Evolutionary conservation across 2,888 invertebrate species (phyloP).

Genomic region (Nesidiocoris tenuis): DNA sequence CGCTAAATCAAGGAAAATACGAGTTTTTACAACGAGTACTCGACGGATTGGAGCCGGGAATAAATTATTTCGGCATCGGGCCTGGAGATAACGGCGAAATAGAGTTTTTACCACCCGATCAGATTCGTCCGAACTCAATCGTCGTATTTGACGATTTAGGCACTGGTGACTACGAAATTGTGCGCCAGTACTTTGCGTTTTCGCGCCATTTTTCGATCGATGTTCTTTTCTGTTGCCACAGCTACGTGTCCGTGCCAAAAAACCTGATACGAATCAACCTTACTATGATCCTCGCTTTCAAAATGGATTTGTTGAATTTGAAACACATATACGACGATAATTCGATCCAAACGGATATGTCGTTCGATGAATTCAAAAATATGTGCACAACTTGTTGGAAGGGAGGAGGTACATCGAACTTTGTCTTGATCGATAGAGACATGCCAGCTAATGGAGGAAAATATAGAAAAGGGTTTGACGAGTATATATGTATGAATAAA

Average conservation of each 20-base stretch:
- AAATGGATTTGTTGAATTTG: slow-evolving; percentile 54
- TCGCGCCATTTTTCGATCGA: slow-evolving; percentile 53
- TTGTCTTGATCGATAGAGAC: slow-evolving; percentile 49
- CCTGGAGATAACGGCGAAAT: slow-evolving; percentile 37
- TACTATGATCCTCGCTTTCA: slow-evolving; percentile 53
- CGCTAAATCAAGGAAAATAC: slow-evolving; percentile 53
- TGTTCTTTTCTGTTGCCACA: slow-evolving; percentile 53
- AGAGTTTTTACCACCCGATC: slow-evolving; percentile 41
- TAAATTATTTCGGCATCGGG: slow-evolving; percentile 50
- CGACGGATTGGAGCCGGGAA: slow-evolving; percentile 46
- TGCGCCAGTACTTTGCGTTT: slow-evolving; percentile 53
- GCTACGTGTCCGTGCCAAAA: slow-evolving; percentile 54
- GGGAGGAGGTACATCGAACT: slow-evolving; percentile 25
- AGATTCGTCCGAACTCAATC: slow-evolving; percentile 52
- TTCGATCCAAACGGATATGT: slow-evolving; percentile 40
- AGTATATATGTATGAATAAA: slow-evolving; percentile 38
- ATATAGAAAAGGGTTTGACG: slow-evolving; percentile 52
- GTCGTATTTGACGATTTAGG: slow-evolving; percentile 55
- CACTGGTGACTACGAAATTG: slow-evolving; percentile 52
- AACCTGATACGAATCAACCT: slow-evolving; percentile 54
- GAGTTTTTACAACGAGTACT: slow-evolving; percentile 50
- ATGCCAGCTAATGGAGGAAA: slow-evolving; percentile 50
- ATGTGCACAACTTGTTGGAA: slow-evolving; percentile 53
- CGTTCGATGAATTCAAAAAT: slow-evolving; percentile 49
- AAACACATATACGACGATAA: slow-evolving; percentile 50